Percentiles rank a stretch among this genome's conserved stretches.
Evolutionary conservation across 2,888 invertebrate genomes (phyloP).

Genomic region (Trypoxylon attenuatum): DNA sequence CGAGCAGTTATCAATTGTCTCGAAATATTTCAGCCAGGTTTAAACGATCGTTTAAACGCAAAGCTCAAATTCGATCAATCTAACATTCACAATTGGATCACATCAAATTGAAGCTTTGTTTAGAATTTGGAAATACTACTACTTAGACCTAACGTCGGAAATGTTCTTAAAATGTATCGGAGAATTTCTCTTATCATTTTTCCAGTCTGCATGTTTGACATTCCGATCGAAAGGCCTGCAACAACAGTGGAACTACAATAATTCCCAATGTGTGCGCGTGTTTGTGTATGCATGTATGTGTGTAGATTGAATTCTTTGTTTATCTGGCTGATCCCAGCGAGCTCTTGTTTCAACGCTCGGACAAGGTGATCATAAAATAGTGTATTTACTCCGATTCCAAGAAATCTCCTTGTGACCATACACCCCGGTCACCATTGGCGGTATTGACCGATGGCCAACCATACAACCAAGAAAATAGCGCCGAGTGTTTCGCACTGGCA

Average conservation of each 20-base stretch:
- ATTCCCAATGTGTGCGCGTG: slow-evolving; percentile 35
- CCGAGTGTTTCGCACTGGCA: slow-evolving; percentile 66
- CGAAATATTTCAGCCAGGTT: slow-evolving; percentile 40
- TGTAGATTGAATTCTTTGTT: slow-evolving; percentile 20
- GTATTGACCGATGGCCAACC: slow-evolving; percentile 5
- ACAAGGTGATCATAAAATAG: slow-evolving; percentile 43
- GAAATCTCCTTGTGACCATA: slow-evolving; percentile 39
- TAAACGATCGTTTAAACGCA: slow-evolving; percentile 49
- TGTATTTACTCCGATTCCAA: slow-evolving; percentile 41
- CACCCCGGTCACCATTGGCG: too few species aligned
- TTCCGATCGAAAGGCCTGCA: slow-evolving; percentile 42
- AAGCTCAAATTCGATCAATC: slow-evolving; percentile 41
- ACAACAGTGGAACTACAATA: slow-evolving; percentile 39
- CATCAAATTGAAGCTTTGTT: slow-evolving; percentile 51
- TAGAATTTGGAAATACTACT: slow-evolving; percentile 51
- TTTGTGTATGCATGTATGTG: slow-evolving; percentile 20
- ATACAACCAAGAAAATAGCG: slow-evolving; percentile 56
- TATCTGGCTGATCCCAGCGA: neutral
- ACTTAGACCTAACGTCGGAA: slow-evolving; percentile 37
- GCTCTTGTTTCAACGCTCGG: slow-evolving; percentile 18
- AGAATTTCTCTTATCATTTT: slow-evolving; percentile 44
- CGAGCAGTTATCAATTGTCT: slow-evolving; percentile 12
- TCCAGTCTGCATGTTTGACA: slow-evolving; percentile 38
- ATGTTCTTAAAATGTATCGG: slow-evolving; percentile 38
- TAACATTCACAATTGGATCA: slow-evolving; percentile 51